Evolutionary conservation across 1,140 invertebrate genomes (phyloP).

Genomic region (Lepidostoma basale): DNA sequence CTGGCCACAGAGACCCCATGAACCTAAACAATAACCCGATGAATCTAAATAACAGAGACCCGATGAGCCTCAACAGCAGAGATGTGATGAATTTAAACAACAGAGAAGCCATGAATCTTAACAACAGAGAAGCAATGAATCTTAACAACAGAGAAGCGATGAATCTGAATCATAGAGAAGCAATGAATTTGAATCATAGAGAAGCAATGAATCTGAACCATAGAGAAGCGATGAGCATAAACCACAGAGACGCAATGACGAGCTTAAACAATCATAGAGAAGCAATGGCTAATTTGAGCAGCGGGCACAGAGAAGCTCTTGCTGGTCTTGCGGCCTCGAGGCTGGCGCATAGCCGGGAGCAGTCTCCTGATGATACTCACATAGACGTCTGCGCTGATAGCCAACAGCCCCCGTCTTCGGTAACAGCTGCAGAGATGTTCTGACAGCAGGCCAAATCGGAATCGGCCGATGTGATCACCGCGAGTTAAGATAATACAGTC

Average conservation of each 20-base stretch:
- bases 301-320: constrained; percentile 35
- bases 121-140: constrained; percentile 19
- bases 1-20: constrained; percentile 26
- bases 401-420: constrained; percentile 17
- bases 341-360: constrained; percentile 14
- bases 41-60: constrained; percentile 28
- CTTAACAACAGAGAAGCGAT: constrained; percentile 38
- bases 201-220: constrained; percentile 24
- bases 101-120: constrained; percentile 35
- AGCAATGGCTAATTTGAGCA: constrained; percentile 35
- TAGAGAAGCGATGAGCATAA: constrained; percentile 32
- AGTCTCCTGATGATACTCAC: constrained; percentile 33
- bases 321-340: constrained; percentile 32
- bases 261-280: constrained; percentile 33
- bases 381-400: constrained; percentile 41
- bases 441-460: constrained; percentile 41
- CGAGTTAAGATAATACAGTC: constrained; percentile 5
- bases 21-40: constrained; percentile 26
- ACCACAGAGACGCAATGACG: constrained; percentile 21
- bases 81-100: constrained; percentile 26
- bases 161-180: constrained; percentile 32
- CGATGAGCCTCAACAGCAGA: constrained; percentile 3
- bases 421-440: constrained; percentile 38
- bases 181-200: constrained; percentile 13
- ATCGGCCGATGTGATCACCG: constrained; percentile 32